Evolutionary conservation across 1,140 invertebrate genomes (phyloP).

Genomic region (Trachymyrmex septentrionalis): DNA sequence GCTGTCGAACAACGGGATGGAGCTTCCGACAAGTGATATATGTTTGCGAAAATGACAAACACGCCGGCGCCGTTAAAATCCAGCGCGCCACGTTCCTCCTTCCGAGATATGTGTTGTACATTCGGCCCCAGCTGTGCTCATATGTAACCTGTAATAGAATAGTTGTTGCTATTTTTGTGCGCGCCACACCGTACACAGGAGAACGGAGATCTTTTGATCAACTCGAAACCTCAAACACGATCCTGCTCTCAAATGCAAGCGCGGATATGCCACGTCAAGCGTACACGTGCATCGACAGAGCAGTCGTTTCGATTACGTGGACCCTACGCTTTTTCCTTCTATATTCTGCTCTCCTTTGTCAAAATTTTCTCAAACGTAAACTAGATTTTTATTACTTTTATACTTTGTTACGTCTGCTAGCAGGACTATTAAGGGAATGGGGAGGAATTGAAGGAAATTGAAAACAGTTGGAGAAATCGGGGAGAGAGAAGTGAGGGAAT

Average conservation of each 20-base stretch:
- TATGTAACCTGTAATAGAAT: conserved; percentile 66
- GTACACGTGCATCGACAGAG: conserved; percentile 50
- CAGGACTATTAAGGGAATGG: too few relatives aligned
- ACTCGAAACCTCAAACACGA: conserved; percentile 59
- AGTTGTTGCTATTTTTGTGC: conserved; percentile 60
- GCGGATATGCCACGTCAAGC: conserved; percentile 60
- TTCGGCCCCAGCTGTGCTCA: conserved; percentile 51
- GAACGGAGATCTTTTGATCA: conserved; percentile 68
- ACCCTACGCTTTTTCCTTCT: neutral
- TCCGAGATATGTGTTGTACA: conserved; percentile 55
- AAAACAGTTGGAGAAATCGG: too few relatives aligned
- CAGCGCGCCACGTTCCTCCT: conserved; percentile 38
- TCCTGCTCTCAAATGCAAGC: conserved; percentile 62
- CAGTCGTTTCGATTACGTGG: conserved; percentile 12
- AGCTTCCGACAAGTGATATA: conserved; percentile 62
- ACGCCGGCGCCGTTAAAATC: conserved; percentile 53
- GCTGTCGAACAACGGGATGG: conserved; percentile 53
- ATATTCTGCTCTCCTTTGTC: neutral
- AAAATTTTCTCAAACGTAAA: neutral
- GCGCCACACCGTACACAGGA: conserved; percentile 43
- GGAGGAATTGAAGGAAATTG: too few relatives aligned
- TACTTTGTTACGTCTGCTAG: neutral
- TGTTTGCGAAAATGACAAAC: conserved; percentile 63
- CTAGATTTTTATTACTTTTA: neutral
- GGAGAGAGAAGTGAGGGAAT: too few relatives aligned